Conservation (phyloP, 1,140 invertebrate species). For the Drosophila dunni region DNA sequence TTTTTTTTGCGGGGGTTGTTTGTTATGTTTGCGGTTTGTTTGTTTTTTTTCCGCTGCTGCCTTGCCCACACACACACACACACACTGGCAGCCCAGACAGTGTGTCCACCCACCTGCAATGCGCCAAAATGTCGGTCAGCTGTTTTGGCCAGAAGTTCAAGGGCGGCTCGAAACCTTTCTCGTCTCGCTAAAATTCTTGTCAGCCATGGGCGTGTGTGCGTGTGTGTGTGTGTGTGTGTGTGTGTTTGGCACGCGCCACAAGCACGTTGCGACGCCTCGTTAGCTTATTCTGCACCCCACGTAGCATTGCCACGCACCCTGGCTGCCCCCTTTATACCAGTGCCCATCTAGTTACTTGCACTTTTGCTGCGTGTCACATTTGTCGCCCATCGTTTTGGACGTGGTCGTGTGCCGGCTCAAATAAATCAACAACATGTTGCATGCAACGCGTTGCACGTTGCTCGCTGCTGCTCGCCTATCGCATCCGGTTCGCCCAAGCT, state of each 20-base stretch:
- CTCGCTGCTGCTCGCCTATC: constrained; percentile 51
- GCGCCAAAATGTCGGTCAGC: constrained; percentile 72
- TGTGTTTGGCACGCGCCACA: constrained; percentile 61
- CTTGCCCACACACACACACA: constrained; percentile 43
- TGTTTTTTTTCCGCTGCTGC: constrained; percentile 48
- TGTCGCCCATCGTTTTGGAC: constrained; percentile 50
- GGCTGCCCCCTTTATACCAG: neutral
- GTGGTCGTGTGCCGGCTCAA: constrained; percentile 74
- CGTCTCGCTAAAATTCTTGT: constrained; percentile 23
- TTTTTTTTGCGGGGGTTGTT: constrained; percentile 64
- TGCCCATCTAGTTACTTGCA: constrained; percentile 56
- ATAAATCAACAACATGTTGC: constrained; percentile 70
- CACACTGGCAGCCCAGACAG: constrained; percentile 13
- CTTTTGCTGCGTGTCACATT: constrained; percentile 59
- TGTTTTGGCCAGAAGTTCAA: constrained; percentile 60
- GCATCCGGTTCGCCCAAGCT: constrained; percentile 77
- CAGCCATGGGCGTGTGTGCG: constrained; percentile 29
- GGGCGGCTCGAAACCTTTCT: constrained; percentile 53
- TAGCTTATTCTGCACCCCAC: constrained; percentile 62
- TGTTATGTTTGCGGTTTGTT: constrained; percentile 37
- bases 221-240: constrained; percentile 22
- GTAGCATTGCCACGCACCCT: constrained; percentile 2
- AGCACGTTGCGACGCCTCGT: constrained; percentile 65
- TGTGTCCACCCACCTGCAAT: constrained; percentile 61
- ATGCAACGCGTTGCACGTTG: constrained; percentile 30